Conservation (phyloP, 2,113 vertebrate species). For the Rhinopomastus cyanomelas region DNA sequence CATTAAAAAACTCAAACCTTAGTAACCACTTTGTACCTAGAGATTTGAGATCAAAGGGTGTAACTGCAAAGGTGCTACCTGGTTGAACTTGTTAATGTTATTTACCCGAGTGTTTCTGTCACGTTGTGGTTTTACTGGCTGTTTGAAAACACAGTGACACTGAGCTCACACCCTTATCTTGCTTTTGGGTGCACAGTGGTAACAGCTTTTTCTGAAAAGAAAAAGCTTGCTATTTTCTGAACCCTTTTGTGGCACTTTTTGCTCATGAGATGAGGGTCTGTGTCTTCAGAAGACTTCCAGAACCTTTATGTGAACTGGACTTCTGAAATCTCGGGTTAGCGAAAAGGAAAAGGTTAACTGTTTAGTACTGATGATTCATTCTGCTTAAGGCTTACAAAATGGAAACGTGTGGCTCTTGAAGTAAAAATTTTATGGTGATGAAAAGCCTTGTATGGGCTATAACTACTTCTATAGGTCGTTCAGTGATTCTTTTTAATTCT, state of each 20-base stretch:
- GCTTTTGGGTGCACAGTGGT: neutral
- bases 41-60: neutral
- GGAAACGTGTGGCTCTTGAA: neutral
- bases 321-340: neutral
- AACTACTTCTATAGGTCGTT: neutral
- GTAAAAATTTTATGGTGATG: neutral
- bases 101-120: neutral
- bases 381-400: neutral
- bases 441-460: neutral
- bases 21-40: neutral
- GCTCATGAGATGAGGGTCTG: neutral
- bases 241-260: rapidly evolving
- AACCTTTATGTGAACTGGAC: neutral
- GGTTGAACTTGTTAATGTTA: neutral
- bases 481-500: neutral
- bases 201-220: too few relatives aligned
- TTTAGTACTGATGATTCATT: neutral
- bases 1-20: neutral
- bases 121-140: rapidly evolving
- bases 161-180: neutral
- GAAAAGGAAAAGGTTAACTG: neutral
- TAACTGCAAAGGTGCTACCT: neutral
- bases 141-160: neutral
- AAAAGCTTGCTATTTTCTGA: neutral
- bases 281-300: neutral